Percentiles rank a stretch among this genome's conserved stretches.
Evolutionary conservation across 2,797 vertebrate species (phyloP).

Genomic region (Petrocephalus schoutedeni): DNA sequence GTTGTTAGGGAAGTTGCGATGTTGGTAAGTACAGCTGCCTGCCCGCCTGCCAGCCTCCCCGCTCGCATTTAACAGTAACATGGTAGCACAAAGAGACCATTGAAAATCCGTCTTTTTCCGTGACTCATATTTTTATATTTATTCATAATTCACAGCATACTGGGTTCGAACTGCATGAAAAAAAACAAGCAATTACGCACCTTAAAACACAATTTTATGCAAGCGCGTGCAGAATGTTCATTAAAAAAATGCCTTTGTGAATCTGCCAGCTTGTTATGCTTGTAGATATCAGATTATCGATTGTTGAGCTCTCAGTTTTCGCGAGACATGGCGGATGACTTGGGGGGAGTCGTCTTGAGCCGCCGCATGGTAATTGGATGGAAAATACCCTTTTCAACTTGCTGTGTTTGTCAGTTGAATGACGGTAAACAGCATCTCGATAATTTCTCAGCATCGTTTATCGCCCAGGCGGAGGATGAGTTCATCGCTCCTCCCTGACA

Average conservation of each 20-base stretch:
- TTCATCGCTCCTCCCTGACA: neutral
- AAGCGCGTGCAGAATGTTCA: neutral
- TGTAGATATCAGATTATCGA: neutral
- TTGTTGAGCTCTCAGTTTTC: neutral
- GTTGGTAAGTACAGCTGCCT: neutral
- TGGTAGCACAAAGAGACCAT: slow-evolving; percentile 9
- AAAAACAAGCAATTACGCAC: neutral
- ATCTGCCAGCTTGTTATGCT: neutral
- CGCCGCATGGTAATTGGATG: neutral
- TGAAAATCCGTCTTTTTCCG: neutral
- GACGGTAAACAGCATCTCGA: neutral
- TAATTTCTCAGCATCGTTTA: neutral
- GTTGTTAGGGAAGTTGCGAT: slow-evolving; percentile 6
- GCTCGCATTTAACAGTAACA: neutral
- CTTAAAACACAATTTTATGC: neutral
- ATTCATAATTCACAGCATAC: neutral
- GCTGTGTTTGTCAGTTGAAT: neutral
- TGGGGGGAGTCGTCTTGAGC: neutral
- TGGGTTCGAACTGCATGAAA: neutral
- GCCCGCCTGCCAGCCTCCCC: neutral
- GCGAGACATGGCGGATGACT: neutral
- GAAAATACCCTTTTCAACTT: neutral
- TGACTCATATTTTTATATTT: slow-evolving; percentile 7
- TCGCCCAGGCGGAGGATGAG: neutral
- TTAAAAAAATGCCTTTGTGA: neutral